Evolutionary conservation across 1,140 invertebrate species (phyloP), one percentile per base, ranked within the genome.

Genomic region (Macrosteles quadrilineatus): DNA sequence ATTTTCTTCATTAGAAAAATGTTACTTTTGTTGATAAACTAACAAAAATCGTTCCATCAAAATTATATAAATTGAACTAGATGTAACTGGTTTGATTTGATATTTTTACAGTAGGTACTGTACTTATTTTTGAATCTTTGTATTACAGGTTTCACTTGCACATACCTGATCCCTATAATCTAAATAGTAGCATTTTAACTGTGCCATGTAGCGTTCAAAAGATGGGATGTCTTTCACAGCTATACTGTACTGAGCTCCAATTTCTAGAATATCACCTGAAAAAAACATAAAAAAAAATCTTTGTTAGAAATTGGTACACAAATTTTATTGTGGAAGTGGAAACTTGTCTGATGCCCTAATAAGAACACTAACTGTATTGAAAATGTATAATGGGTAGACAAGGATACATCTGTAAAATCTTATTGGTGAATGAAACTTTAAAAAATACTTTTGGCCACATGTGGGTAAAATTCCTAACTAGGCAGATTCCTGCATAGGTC

Each of bases 111-210:
- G n/a, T n/a, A n/a, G n/a, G n/a, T n/a, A n/a, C n/a, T n/a, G n/a
- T n/a, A n/a, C n/a, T n/a, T n/a, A n/a, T n/a, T n/a, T n/a, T n/a
- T n/a, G n/a, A n/a, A n/a, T n/a, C n/a, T n/a, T n/a, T n/a, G n/a
- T n/a, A n/a, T n/a, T n/a, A n/a, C n/a, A n/a, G n/a, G n/a, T n/a
- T n/a, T n/a, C n/a, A n/a, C n/a, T n/a, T n/a, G n/a, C n/a, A n/a
- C n/a, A 27, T 29, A 59, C 55, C 55, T 59, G 63, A 43, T 66
- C 53, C 57, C 40, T 94, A 80, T 98, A 98, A 84, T 98, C 96
- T 79, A 97, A 94, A 80, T 98, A 99, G 78, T 98, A 98, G 79
- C 93, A 95, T 82, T 98, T 98, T 23, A 99, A 80, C 81, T 98
- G 97, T 21, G 96, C 93, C 88, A 98, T 96, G 74, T 96, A 98